These are phyloP conservation scores for Caenorhabditis sulstoni DNA, from an alignment of 2,888 invertebrate genomes.

Conservation along the genomic window DNA sequence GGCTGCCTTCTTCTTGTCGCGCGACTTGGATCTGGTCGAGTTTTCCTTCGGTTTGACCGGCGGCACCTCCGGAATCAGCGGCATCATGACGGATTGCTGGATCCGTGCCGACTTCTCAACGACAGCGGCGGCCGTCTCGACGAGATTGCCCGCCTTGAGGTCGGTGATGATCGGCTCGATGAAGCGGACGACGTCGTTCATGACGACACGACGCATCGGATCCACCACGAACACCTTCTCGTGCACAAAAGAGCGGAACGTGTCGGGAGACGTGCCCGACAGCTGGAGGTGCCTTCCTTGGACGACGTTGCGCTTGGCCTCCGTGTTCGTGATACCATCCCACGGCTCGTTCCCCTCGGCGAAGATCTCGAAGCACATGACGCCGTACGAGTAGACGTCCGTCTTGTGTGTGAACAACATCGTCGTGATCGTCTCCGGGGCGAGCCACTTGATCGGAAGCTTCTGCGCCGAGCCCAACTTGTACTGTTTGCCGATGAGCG, in stretches of 20 bases:
- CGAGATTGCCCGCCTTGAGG: conserved; percentile 20
- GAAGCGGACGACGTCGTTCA: conserved; percentile 59
- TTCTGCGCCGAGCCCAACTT: conserved; percentile 40
- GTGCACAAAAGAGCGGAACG: conserved; percentile 56
- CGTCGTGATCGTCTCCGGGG: conserved; percentile 51
- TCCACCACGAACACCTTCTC: conserved; percentile 60
- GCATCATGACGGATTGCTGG: conserved; percentile 8
- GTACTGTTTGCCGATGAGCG: conserved; percentile 31
- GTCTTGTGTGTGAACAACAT: conserved; percentile 55
- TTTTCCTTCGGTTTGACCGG: conserved; percentile 15
- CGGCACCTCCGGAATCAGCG: background rate
- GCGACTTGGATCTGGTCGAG: conserved; percentile 12
- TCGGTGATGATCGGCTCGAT: conserved; percentile 56
- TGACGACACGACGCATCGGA: conserved; percentile 48
- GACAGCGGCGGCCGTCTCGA: conserved; percentile 8
- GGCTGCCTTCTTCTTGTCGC: background rate
- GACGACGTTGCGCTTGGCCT: conserved; percentile 53
- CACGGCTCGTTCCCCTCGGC: conserved; percentile 65
- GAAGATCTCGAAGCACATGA: conserved; percentile 64
- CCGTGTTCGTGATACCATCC: conserved; percentile 57
- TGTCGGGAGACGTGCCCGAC: conserved; percentile 58
- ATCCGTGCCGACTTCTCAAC: background rate
- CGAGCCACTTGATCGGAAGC: conserved; percentile 65
- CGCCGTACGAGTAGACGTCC: conserved; percentile 64
- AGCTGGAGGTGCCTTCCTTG: conserved; percentile 50